Evolutionary conservation across 2,888 invertebrate genomes (phyloP).

Genomic region (Timema podura): DNA sequence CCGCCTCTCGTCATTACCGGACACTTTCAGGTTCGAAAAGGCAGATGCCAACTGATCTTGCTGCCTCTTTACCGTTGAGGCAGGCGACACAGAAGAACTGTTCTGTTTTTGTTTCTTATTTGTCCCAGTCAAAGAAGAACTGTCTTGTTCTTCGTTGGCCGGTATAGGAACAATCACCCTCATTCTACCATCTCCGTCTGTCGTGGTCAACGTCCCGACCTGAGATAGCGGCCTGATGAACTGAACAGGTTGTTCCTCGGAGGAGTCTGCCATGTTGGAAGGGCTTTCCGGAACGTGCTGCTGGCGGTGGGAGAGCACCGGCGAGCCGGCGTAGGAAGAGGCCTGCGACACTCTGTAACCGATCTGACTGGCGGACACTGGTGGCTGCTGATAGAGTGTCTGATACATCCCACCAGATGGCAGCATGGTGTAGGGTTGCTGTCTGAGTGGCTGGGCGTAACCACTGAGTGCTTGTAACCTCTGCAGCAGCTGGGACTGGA

Average conservation of each 20-base stretch:
- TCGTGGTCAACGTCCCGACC: slow-evolving; percentile 57
- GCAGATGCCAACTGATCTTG: slow-evolving; percentile 35
- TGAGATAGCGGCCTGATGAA: slow-evolving; percentile 67
- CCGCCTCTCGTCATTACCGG: slow-evolving; percentile 46
- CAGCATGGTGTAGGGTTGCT: slow-evolving; percentile 39
- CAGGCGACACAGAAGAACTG: slow-evolving; percentile 28
- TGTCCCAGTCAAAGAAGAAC: slow-evolving; percentile 28
- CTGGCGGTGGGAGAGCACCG: slow-evolving; percentile 37
- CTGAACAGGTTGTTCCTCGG: slow-evolving; percentile 43
- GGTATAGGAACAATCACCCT: slow-evolving; percentile 59
- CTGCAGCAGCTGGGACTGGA: slow-evolving; percentile 51
- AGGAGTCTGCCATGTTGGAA: slow-evolving; percentile 37
- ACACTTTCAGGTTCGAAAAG: slow-evolving; percentile 49
- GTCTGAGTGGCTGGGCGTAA: slow-evolving; percentile 37
- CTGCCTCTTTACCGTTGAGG: slow-evolving; percentile 32
- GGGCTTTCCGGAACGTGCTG: slow-evolving; percentile 37
- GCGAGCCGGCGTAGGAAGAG: slow-evolving; percentile 42
- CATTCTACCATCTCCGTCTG: slow-evolving; percentile 57
- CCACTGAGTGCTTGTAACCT: slow-evolving; percentile 50
- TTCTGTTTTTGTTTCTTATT: slow-evolving; percentile 35
- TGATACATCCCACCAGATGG: slow-evolving; percentile 33
- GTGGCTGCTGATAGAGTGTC: slow-evolving; percentile 36
- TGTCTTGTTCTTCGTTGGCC: slow-evolving; percentile 25
- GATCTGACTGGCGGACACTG: slow-evolving; percentile 15
- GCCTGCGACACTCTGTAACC: slow-evolving; percentile 39